A percentile compares a stretch with the other conserved stretches of the same genome.
Evolutionary conservation across 2,113 vertebrate species (phyloP).

Genomic region (Dasypus novemcinctus): DNA sequence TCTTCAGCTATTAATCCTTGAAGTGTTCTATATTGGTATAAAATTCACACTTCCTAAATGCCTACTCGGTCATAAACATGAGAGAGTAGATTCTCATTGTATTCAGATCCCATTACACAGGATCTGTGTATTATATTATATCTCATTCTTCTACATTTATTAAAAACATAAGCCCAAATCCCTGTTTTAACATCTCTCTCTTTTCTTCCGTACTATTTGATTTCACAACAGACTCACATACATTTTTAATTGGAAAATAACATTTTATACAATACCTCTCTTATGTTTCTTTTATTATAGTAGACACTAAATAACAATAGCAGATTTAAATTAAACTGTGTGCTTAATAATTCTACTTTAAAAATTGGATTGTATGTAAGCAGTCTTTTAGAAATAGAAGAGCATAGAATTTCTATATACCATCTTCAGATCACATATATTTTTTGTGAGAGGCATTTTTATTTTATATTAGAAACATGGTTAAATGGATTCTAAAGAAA

Average conservation of each 20-base stretch:
- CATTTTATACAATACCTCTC: background rate
- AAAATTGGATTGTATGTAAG: background rate
- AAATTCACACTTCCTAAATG: background rate
- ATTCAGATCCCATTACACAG: background rate
- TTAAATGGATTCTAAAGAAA: background rate
- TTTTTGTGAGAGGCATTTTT: background rate
- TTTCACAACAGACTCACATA: background rate
- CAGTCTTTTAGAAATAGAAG: background rate
- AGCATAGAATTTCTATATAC: background rate
- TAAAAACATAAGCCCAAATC: background rate
- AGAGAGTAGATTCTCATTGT: background rate
- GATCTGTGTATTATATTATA: too few species aligned
- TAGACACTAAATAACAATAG: background rate
- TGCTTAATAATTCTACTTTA: background rate
- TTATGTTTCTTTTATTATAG: background rate
- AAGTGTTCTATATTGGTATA: background rate
- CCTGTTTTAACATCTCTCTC: background rate
- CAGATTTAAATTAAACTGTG: background rate
- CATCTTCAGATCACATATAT: background rate
- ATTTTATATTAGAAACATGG: background rate
- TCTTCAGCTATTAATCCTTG: background rate
- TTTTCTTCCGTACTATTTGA: background rate
- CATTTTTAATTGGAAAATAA: background rate
- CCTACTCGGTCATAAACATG: background rate
- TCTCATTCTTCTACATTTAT: background rate